Conservation (phyloP, 2,888 invertebrate genomes). For the Tricholauxania praeusta region DNA sequence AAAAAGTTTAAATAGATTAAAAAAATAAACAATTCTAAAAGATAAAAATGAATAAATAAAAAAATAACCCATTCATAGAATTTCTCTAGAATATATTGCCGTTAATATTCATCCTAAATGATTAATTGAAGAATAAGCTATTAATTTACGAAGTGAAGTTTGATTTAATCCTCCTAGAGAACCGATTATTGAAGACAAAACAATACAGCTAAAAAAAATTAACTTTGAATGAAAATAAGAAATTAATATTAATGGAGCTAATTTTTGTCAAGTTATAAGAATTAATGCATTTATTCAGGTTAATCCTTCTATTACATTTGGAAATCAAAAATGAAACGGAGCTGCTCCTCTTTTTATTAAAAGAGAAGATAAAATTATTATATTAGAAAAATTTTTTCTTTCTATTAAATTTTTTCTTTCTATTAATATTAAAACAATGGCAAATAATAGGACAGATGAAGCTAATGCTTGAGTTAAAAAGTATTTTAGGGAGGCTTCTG, state of each 20-base stretch:
- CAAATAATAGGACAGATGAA: slow-evolving; percentile 71
- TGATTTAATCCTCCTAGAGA: slow-evolving; percentile 71
- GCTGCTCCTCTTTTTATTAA: slow-evolving; percentile 72
- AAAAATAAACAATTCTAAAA: slow-evolving; percentile 68
- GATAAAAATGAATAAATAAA: slow-evolving; percentile 69
- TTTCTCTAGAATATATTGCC: slow-evolving; percentile 69
- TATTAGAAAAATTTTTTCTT: slow-evolving; percentile 56
- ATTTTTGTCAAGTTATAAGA: slow-evolving; percentile 76
- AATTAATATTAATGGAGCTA: slow-evolving; percentile 72
- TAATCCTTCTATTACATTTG: slow-evolving; percentile 72
- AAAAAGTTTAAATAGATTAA: slow-evolving; percentile 69
- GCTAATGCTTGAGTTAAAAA: slow-evolving; percentile 73
- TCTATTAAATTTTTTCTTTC: slow-evolving; percentile 56
- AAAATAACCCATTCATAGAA: slow-evolving; percentile 69
- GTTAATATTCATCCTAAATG: slow-evolving; percentile 73
- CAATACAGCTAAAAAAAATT: slow-evolving; percentile 68
- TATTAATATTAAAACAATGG: slow-evolving; percentile 62
- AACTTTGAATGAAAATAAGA: slow-evolving; percentile 69
- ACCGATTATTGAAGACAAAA: slow-evolving; percentile 69
- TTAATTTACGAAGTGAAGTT: slow-evolving; percentile 72
- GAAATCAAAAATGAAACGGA: slow-evolving; percentile 74
- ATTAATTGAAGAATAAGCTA: slow-evolving; percentile 75
- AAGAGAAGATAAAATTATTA: slow-evolving; percentile 65
- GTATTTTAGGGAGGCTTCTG: slow-evolving; percentile 74
- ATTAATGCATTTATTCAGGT: slow-evolving; percentile 72